Evolutionary conservation across 2,113 vertebrate species (phyloP).

Genomic region (Cryptotis parvus): DNA sequence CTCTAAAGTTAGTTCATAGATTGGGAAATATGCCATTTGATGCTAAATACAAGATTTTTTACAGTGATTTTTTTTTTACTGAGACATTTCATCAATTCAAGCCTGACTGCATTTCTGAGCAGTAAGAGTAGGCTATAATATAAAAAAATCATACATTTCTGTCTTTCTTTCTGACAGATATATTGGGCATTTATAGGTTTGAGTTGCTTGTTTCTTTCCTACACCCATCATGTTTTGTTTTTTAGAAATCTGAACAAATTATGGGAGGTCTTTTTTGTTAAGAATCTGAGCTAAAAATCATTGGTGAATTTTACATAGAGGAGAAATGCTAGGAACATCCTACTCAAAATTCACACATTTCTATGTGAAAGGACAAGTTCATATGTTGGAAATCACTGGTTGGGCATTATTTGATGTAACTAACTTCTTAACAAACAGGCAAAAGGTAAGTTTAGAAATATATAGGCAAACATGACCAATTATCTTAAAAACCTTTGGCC

Average conservation of each 20-base stretch:
- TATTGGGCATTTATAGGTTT: not conserved
- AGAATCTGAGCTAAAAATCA: not conserved
- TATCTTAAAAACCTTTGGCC: not conserved
- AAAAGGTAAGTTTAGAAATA: slow-evolving; percentile 7
- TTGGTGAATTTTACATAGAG: not conserved
- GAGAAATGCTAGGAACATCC: not conserved
- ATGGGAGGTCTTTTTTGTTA: not conserved
- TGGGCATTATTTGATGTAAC: slow-evolving; percentile 11
- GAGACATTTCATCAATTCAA: slow-evolving; percentile 12
- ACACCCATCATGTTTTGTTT: not conserved
- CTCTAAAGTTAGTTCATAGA: slow-evolving; percentile 29
- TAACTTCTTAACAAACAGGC: not conserved
- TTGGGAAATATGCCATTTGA: slow-evolving; percentile 36
- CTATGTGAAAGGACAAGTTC: not conserved
- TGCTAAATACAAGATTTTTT: slow-evolving; percentile 48
- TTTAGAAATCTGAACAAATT: not conserved
- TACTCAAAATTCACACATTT: not conserved
- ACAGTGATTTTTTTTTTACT: slow-evolving; percentile 59
- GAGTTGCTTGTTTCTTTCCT: slow-evolving; percentile 28
- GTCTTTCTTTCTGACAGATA: slow-evolving; percentile 34
- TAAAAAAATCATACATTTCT: slow-evolving; percentile 41
- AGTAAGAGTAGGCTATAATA: slow-evolving; percentile 9
- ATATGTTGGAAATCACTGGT: not conserved
- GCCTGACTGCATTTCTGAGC: slow-evolving; percentile 36
- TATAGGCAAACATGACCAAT: not conserved